Conservation (phyloP, 64 coral and sea anemone genomes). For the Porites lutea region DNA sequence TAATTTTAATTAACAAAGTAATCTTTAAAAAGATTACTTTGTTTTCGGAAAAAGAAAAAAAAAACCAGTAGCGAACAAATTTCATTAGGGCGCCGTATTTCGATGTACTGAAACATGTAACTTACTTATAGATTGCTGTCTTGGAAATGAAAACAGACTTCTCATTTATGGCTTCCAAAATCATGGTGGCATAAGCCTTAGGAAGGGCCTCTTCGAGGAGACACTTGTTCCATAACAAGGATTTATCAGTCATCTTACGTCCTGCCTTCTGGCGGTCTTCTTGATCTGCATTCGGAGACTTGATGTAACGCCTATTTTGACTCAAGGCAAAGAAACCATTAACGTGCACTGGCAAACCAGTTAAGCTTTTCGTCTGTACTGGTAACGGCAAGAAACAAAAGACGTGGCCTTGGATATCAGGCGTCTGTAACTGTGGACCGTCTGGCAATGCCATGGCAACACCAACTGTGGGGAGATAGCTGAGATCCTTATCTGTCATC, state of each 20-base stretch:
- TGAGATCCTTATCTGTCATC: not conserved
- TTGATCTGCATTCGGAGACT: constrained; percentile 87
- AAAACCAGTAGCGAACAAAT: no score
- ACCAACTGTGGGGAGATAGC: constrained; percentile 6
- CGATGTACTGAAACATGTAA: not conserved
- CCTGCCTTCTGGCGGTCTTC: constrained; percentile 18
- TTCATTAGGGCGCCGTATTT: no score
- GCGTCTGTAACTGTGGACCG: not conserved
- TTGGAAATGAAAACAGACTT: not conserved
- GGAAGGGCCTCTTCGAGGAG: constrained; percentile 81
- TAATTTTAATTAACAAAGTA: no score
- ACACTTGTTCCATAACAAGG: constrained; percentile 80
- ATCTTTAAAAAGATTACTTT: no score
- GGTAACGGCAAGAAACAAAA: constrained; percentile 98
- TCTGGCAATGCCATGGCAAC: not conserved
- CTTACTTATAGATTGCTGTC: constrained; percentile 15
- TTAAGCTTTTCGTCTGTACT: constrained; percentile 80
- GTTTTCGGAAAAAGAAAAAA: no score
- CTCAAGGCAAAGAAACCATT: constrained; percentile 95
- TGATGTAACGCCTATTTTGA: constrained; percentile 90
- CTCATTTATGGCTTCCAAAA: constrained; percentile 20
- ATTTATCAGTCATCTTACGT: constrained; percentile 67
- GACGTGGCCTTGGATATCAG: constrained; percentile 27
- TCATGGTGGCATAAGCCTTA: constrained; percentile 68
- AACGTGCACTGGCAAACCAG: constrained; percentile 93